These are phyloP conservation scores for Budorcas taxicolor DNA, from an alignment of 2,113 vertebrate species.

Conservation along the genomic window DNA sequence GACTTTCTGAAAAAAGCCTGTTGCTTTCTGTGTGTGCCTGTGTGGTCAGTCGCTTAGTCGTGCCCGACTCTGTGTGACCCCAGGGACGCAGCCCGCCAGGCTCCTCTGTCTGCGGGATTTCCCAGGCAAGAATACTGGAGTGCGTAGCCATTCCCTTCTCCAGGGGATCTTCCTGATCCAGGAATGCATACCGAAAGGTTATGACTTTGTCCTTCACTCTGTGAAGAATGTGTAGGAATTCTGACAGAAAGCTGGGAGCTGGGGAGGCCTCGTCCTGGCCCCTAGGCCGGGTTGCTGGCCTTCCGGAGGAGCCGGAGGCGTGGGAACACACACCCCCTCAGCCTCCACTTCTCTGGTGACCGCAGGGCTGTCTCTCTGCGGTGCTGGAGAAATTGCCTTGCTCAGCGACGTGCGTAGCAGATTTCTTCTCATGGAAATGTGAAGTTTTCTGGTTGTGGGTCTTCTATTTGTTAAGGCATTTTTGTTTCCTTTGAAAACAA, in stretches of 20 bases:
- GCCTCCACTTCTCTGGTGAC: background rate
- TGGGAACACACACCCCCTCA: background rate
- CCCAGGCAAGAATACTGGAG: background rate
- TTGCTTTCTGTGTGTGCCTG: background rate
- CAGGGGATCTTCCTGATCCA: background rate
- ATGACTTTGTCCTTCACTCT: background rate
- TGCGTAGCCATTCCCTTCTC: background rate
- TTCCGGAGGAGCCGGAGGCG: background rate
- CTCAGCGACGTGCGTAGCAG: fast-evolving
- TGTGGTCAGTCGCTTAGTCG: background rate
- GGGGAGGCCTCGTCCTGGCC: background rate
- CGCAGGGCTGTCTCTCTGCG: background rate
- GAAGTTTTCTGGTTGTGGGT: background rate
- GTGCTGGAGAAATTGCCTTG: conserved; percentile 12
- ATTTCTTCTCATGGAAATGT: background rate
- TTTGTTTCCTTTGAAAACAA: conserved; percentile 38
- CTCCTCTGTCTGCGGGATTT: background rate
- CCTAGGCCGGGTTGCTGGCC: background rate
- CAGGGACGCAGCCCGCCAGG: background rate
- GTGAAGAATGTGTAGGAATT: background rate
- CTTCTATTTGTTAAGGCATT: background rate
- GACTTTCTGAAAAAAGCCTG: background rate
- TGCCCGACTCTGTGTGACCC: background rate
- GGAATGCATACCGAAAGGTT: background rate
- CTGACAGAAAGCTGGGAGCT: background rate